phyloP scores from a whole-genome alignment of 2,888 invertebrate genomes.

The Synanthedon vespiformis region DNA sequence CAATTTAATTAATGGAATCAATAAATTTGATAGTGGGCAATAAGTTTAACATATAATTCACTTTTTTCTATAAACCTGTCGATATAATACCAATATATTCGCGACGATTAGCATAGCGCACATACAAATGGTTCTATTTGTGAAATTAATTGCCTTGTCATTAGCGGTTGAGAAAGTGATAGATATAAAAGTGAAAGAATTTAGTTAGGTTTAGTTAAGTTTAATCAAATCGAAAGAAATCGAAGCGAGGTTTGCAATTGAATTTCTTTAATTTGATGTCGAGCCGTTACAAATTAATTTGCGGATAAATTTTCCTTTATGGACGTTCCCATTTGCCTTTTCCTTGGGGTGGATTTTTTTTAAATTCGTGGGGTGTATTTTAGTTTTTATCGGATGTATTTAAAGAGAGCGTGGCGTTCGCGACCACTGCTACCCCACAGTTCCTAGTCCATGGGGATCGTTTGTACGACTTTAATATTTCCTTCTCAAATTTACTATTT shows the following conservation, averaged over 20 bases:
- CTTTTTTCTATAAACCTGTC: conserved; percentile 5
- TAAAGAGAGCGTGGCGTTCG: conserved; percentile 40
- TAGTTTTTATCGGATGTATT: conserved; percentile 68
- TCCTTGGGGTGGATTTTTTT: conserved; percentile 37
- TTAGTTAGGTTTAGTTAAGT: neutral
- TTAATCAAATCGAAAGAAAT: neutral
- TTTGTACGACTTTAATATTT: conserved; percentile 63
- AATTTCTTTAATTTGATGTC: conserved; percentile 44
- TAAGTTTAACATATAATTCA: conserved; percentile 4
- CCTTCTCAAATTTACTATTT: conserved; percentile 26
- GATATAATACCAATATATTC: conserved; percentile 3
- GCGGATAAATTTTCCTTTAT: conserved; percentile 66
- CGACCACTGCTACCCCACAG: conserved; percentile 2
- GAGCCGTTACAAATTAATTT: conserved; percentile 61
- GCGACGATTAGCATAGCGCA: conserved; percentile 4
- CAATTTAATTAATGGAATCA: conserved; percentile 1
- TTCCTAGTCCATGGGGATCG: conserved; percentile 38
- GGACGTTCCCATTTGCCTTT: conserved; percentile 44
- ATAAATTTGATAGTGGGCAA: conserved; percentile 1
- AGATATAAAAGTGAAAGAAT: neutral
- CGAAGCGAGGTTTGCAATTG: neutral
- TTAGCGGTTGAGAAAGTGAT: neutral
- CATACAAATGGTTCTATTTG: neutral
- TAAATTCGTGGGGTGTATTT: conserved; percentile 42
- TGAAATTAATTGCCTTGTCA: neutral